Evolutionary conservation across 2,797 vertebrate genomes (phyloP), one percentile per base, ranked within the genome.

Genomic region (Silurus aristotelis): DNA sequence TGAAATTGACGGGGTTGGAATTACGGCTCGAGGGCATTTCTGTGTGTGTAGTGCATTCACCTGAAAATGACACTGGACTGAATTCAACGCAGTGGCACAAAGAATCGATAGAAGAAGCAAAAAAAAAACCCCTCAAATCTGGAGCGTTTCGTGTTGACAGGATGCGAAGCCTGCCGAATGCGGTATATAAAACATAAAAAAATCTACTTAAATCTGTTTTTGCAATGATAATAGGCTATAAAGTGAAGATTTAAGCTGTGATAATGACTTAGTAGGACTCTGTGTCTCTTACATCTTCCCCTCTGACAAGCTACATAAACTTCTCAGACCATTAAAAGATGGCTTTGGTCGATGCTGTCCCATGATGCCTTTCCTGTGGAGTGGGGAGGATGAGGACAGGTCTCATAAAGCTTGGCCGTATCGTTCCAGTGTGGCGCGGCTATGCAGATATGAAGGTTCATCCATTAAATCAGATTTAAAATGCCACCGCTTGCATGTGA

Each of bases 261-360:
- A 43, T 78, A 78, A 78, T 78, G 56, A 78, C 76, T 78, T 60
- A 78, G 76, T 43, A 61, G 76, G 31, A 31, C 56, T 38, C 22
- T 48, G 56, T 78, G 31, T 43, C 27, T 27, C 76, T 78, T 78
- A 60, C 76, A 22, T 43, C 31, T 78, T 61, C 31, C 56, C 76
- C 27, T 61, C 56, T 78, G 76, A 78, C 76, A 78, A 78, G 76
- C 76, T 78, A 78, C 76, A 78, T 78, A 78, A 78, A 78, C 76
- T 78, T 78, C 31, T 38, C 56, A 9, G 31, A 60, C 56, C 56
- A 78, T 78, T 78, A 61, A 61, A 78, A 78, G 27, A 78, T 43
- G 56, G 76, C 31, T 78, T 78, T 60, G 55, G 56, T 78, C 56
- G 76, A 78, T 78, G 56, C 76, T 2, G 19, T 22, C 73, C 73